Evolutionary conservation across 1,140 invertebrate species (phyloP).

Genomic region (Bombus ignitus): DNA sequence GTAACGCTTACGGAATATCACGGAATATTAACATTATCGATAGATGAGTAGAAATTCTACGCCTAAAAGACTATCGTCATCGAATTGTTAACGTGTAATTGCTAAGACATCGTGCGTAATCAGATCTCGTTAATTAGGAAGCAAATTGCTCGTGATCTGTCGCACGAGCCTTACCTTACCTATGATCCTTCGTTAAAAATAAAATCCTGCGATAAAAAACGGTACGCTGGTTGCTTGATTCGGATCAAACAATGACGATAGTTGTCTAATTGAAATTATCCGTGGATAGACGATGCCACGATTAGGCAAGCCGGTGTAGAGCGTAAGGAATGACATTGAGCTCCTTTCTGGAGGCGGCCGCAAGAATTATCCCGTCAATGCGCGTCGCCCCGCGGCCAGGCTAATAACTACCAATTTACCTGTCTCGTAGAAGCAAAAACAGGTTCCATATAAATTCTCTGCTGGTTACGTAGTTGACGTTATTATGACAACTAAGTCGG

Average conservation of each 20-base stretch:
- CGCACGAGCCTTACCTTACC: too few species aligned
- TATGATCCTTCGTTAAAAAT: neutral
- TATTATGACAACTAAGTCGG: conserved; percentile 73
- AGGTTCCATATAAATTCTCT: conserved; percentile 76
- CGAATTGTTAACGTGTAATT: too few species aligned
- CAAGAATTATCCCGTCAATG: conserved; percentile 73
- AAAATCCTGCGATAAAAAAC: too few species aligned
- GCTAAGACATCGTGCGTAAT: too few species aligned
- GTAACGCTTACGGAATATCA: too few species aligned
- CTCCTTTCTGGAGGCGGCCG: conserved; percentile 25
- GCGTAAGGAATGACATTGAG: neutral
- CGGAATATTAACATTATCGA: too few species aligned
- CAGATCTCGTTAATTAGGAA: too few species aligned
- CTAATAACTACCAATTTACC: conserved; percentile 78
- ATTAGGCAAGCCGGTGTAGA: neutral
- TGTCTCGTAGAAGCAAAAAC: conserved; percentile 71
- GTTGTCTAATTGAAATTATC: conserved; percentile 57
- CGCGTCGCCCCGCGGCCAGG: conserved; percentile 59
- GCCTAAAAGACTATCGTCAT: too few species aligned
- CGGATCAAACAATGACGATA: neutral
- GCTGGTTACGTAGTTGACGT: conserved; percentile 63
- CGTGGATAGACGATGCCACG: neutral
- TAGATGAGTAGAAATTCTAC: too few species aligned
- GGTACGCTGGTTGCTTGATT: neutral
- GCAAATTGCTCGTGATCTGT: too few species aligned